Evolutionary conservation across 2,113 vertebrate genomes (phyloP).

Genomic region (Vombatus ursinus): DNA sequence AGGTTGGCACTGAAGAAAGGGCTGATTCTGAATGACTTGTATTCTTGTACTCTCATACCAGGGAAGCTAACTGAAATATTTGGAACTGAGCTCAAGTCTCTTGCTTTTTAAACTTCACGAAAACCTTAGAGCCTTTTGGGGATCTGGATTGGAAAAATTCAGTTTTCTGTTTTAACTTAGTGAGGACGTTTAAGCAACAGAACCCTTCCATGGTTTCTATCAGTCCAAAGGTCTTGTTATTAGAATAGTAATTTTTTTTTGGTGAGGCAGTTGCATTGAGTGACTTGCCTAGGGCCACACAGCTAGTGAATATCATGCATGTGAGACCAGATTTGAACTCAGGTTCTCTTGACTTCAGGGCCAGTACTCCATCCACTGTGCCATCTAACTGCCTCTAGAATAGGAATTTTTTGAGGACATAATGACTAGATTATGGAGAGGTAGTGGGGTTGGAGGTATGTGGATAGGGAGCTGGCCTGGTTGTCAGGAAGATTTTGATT

Average conservation of each 20-base stretch:
- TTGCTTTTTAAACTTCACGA: slow-evolving; percentile 53
- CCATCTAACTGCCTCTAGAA: background rate
- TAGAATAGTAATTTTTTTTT: slow-evolving; percentile 8
- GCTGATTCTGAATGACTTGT: background rate
- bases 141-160: slow-evolving; percentile 56
- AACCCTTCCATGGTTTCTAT: slow-evolving; percentile 16
- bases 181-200: background rate
- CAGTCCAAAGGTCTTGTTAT: background rate
- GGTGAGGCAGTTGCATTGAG: no score
- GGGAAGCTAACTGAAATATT: slow-evolving; percentile 50
- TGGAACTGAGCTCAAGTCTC: slow-evolving; percentile 59
- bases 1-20: slow-evolving; percentile 28
- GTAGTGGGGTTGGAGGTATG: no score
- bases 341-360: no score
- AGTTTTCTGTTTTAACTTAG: slow-evolving; percentile 41
- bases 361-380: no score
- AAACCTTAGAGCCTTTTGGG: slow-evolving; percentile 48
- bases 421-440: background rate
- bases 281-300: no score
- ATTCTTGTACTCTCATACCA: background rate
- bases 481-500: background rate
- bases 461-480: background rate
- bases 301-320: no score
- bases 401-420: slow-evolving; percentile 31
- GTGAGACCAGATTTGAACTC: no score